Percentiles rank a stretch among this genome's conserved stretches.
phyloP scores from a whole-genome alignment of 2,888 invertebrate species.

The Hemicrepidius hirtus region DNA sequence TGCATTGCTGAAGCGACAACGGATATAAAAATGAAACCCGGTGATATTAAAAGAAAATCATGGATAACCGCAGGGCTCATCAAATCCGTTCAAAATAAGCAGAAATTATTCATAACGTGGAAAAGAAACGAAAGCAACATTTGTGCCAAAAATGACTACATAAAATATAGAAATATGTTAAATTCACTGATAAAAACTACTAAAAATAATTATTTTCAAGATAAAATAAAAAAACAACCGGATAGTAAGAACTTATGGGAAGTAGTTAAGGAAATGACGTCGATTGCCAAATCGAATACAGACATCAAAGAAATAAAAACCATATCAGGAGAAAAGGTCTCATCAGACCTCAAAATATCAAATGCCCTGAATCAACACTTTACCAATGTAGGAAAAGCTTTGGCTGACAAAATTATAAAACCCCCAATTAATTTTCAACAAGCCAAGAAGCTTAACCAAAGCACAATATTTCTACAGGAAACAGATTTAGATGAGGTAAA shows the following conservation, averaged over 20 bases:
- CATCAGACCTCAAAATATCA: not conserved
- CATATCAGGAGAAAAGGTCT: not conserved
- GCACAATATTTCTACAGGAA: not conserved
- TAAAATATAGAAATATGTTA: not conserved
- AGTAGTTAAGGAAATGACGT: not conserved
- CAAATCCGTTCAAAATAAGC: not conserved
- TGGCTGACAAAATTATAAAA: not conserved
- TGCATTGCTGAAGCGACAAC: not conserved
- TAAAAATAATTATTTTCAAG: not conserved
- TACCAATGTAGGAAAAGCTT: not conserved
- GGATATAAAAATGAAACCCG: not conserved
- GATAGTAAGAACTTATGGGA: not conserved
- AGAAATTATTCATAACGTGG: not conserved
- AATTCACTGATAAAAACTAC: not conserved
- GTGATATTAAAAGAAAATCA: not conserved
- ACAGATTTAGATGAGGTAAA: not conserved
- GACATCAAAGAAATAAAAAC: not conserved
- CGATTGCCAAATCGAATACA: not conserved
- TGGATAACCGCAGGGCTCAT: not conserved
- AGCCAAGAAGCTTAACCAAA: not conserved
- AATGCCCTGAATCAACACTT: not conserved
- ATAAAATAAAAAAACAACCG: not conserved
- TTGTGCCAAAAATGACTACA: not conserved
- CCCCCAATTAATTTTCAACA: not conserved
- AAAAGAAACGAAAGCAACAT: not conserved